Conservation (phyloP, 2,113 vertebrate genomes). For the Proterorhinus semilunaris region DNA sequence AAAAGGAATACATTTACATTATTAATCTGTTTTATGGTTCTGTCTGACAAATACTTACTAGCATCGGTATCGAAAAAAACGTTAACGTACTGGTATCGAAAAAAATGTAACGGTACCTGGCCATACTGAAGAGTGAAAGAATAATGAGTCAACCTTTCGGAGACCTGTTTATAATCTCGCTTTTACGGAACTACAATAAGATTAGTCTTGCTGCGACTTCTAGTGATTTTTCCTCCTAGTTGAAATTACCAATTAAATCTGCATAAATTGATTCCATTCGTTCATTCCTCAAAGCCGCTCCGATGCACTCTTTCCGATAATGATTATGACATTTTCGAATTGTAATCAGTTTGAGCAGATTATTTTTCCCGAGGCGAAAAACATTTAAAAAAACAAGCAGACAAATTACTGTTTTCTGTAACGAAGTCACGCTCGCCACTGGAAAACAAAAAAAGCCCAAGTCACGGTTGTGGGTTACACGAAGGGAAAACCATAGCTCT, state of each 20-base stretch:
- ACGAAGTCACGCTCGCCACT: background rate
- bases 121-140: too few species aligned
- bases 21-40: too few species aligned
- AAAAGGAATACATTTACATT: too few species aligned
- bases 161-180: background rate
- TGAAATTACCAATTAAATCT: background rate
- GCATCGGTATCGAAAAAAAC: too few species aligned
- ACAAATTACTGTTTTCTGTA: slow-evolving; percentile 12
- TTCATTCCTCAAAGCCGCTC: background rate
- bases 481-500: background rate
- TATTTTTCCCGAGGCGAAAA: slow-evolving; percentile 12
- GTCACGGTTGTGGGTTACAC: slow-evolving; percentile 11
- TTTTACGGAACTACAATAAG: background rate
- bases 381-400: slow-evolving; percentile 19
- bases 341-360: slow-evolving; percentile 21
- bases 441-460: slow-evolving; percentile 3
- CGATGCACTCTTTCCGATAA: background rate
- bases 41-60: too few species aligned
- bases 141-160: too few species aligned
- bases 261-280: background rate
- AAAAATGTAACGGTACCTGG: too few species aligned
- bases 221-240: background rate
- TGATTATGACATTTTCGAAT: slow-evolving; percentile 22
- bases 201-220: background rate
- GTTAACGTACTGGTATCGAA: too few species aligned